Evolutionary conservation across 2,888 invertebrate species (phyloP), one percentile per base, ranked within the genome.

Genomic region (Drosophila paranaensis): DNA sequence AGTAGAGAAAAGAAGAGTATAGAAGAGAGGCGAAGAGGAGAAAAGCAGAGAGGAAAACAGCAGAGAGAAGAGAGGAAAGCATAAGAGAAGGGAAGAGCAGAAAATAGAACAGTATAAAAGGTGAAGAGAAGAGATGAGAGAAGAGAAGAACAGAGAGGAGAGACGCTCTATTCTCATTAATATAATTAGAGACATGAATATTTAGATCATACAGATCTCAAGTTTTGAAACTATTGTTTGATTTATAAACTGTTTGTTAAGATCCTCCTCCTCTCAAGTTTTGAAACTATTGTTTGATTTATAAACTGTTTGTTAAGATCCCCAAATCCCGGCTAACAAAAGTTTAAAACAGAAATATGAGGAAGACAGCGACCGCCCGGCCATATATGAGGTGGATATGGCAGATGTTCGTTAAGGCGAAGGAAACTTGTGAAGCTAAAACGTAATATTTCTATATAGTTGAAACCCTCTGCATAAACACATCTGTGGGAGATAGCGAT

Each of bases 401-500:
- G 11, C 20, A 11, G 16, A 16, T 4, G 11, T 20, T 2, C 10
- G 16, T 10, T 10, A 3, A 3, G 2, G 33, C 6, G 33, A 33
- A 8, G 33, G 8, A 8, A 42, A 16, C 43, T n/a, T 20, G 10
- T 10, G 13, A 11, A 9, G 0, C 27, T 16, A 40, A 0, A 13
- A 30, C 9, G 4, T 27, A 37, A 13, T 45, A 5, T 13, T 2
- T 11, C 25, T 16, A 20, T 50, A 50, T 33, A 50, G 35, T 33
- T 33, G 53, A 25, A 53, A n/a, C 53, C n/a, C 33, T 13, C 39
- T 37, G 25, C 20, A 39, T 11, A 54, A 30, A 40, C 27, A 30
- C 40, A 45, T 39, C 16, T 56, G 33, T 57, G 51, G 37, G 33
- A 58, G 45, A 50, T 51, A 16, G 20, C 35, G 35, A 56, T 35